A percentile compares a stretch with the other conserved stretches of the same genome.
Evolutionary conservation across 2,888 invertebrate genomes (phyloP).

Genomic region (Ligdia adustata): DNA sequence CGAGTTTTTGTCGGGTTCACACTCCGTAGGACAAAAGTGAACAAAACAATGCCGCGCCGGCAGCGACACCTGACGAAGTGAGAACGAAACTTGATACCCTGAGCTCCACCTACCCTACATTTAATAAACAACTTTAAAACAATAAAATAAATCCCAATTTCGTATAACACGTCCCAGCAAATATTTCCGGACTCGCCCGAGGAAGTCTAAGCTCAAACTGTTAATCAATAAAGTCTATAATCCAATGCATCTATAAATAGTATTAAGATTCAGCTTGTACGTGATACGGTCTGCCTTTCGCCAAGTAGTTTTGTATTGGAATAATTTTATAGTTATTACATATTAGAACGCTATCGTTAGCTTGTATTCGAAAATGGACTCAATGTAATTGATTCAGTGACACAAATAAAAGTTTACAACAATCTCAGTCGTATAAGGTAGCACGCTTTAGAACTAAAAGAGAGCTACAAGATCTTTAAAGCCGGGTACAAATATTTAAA

Average conservation of each 20-base stretch:
- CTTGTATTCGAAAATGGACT: conserved; percentile 35
- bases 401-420: conserved; percentile 17
- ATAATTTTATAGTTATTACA: conserved; percentile 82
- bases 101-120: conserved; percentile 32
- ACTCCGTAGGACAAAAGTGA: conserved; percentile 78
- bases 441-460: conserved; percentile 14
- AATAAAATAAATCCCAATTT: conserved; percentile 42
- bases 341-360: conserved; percentile 67
- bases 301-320: conserved; percentile 79
- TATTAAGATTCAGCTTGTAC: conserved; percentile 72
- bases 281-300: conserved; percentile 78
- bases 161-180: conserved; percentile 27
- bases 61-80: conserved; percentile 81
- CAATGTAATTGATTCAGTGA: conserved; percentile 35
- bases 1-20: conserved; percentile 74
- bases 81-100: conserved; percentile 77
- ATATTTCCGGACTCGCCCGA: conserved; percentile 18
- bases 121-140: conserved; percentile 40
- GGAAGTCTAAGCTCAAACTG: conserved; percentile 40
- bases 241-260: conserved; percentile 41
- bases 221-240: conserved; percentile 44
- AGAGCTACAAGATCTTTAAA: conserved; percentile 15
- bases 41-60: conserved; percentile 75
- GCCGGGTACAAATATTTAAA: background rate
- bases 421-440: conserved; percentile 12